Base-by-base conservation (phyloP, 2,797 vertebrate genomes). In the Phataginus tetradactyla region DNA sequence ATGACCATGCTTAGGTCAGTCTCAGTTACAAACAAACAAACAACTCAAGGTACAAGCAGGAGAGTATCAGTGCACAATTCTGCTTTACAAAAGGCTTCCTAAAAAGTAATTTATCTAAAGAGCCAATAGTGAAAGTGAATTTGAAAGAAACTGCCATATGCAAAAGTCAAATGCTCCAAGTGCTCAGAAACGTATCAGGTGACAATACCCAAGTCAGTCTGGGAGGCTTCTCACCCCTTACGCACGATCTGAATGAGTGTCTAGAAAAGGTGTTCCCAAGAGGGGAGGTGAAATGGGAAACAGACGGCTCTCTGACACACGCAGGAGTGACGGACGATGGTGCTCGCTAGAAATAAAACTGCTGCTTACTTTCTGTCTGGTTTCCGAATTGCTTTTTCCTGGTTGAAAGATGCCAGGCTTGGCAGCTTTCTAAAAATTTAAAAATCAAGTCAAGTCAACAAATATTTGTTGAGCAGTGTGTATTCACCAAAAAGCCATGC, bases 341-440 rank as follows among this genome's bases (percentile, higher is more conserved):
- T 4, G 8, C 53, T 10, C 17, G 20, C 97, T 95, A 55, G 96
- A 96, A 97, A 97, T 96, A 97, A 97, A 97, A 89, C 23, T 1
- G 66, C 95, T 97, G 97, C 97, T 98, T 96, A 91, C 97, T 95
- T 96, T 97, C 97, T 92, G 97, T 98, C 97, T 98, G 97, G 97
- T 97, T 96, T 89, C 97, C 78, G 92, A 80, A 96, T 84, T 83
- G 95, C 96, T 96, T 97, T 97, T 97, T 97, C 96, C 96, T 94
- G 95, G 92, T 96, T 64, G 61, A 69, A 68, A 79, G 75, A 96
- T 96, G 96, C 96, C 96, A 96, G 75, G 94, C 94, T 95, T 97
- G 96, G 96, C 96, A 89, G 94, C 89, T 80, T 85, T 72, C 77
- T 85, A 49, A 78, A 79, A 69, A 86, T 79, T 74, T 94, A 63